These are phyloP conservation scores for Holacanthella duospinosa DNA, from an alignment of 2,888 invertebrate genomes.

Conservation along the genomic window DNA sequence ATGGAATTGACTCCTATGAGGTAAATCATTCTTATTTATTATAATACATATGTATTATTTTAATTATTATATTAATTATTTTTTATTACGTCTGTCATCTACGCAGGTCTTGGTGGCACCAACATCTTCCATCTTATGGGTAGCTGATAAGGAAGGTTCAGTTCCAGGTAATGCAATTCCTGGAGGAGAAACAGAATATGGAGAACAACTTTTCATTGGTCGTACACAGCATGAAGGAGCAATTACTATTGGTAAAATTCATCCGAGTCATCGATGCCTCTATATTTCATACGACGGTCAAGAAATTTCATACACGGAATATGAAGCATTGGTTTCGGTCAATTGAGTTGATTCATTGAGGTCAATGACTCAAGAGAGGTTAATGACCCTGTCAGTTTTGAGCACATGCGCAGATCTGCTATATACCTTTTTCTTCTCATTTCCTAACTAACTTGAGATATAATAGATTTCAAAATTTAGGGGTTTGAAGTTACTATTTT, in stretches of 20 bases:
- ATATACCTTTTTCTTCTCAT: no score
- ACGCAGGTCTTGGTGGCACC: conserved; percentile 38
- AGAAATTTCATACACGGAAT: conserved; percentile 66
- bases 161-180: conserved; percentile 65
- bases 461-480: no score
- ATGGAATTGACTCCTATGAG: conserved; percentile 58
- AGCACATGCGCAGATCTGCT: no score
- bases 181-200: conserved; percentile 48
- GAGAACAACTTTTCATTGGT: conserved; percentile 68
- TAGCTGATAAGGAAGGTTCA: conserved; percentile 54
- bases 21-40: no score
- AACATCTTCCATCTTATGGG: conserved; percentile 53
- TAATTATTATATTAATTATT: no score
- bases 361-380: no score
- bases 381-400: no score
- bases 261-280: conserved; percentile 66
- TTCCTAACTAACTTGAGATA: no score
- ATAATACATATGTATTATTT: not conserved
- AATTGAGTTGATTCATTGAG: no score
- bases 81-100: no score
- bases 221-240: conserved; percentile 66
- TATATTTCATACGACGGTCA: conserved; percentile 74
- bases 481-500: no score
- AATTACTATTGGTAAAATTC: conserved; percentile 69
- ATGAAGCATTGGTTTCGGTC: conserved; percentile 68